Conservation (phyloP, 2,888 invertebrate genomes). For the Drosophila suboccidentalis region DNA sequence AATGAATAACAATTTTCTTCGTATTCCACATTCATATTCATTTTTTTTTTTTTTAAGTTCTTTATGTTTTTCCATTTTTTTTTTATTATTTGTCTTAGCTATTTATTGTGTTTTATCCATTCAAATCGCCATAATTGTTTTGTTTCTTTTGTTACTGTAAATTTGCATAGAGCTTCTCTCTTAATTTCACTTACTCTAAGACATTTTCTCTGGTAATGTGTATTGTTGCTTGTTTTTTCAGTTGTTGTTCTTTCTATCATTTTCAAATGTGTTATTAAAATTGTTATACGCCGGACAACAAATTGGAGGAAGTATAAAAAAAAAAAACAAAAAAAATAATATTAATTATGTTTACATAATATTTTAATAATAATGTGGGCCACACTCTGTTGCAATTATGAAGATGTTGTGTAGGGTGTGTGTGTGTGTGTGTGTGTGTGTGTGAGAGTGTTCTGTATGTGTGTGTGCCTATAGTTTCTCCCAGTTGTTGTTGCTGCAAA, state of each 20-base stretch:
- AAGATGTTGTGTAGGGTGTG: slow-evolving; percentile 6
- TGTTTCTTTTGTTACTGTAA: slow-evolving; percentile 3
- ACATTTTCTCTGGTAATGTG: slow-evolving; percentile 18
- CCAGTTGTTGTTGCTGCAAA: slow-evolving; percentile 12
- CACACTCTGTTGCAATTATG: slow-evolving; percentile 6
- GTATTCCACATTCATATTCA: slow-evolving; percentile 28
- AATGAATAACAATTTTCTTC: slow-evolving; percentile 26
- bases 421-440: background rate
- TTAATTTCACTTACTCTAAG: slow-evolving; percentile 12
- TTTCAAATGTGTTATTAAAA: slow-evolving; percentile 86
- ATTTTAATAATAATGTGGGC: slow-evolving; percentile 21
- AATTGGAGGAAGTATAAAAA: slow-evolving; percentile 4
- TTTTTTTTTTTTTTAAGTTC: slow-evolving; percentile 8
- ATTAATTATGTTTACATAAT: slow-evolving; percentile 21
- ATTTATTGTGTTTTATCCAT: slow-evolving; percentile 28
- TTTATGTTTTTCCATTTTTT: slow-evolving; percentile 24
- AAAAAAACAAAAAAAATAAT: slow-evolving; percentile 24
- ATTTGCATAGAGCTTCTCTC: background rate
- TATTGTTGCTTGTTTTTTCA: slow-evolving; percentile 6
- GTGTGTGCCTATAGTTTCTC: slow-evolving; percentile 2
- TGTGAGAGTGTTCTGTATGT: background rate
- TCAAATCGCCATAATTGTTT: slow-evolving; percentile 18
- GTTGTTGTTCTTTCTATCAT: background rate
- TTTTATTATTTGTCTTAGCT: slow-evolving; percentile 42
- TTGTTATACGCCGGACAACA: slow-evolving; percentile 86